Base-by-base conservation (phyloP, 2,113 vertebrate genomes). In the Willisornis vidua region DNA sequence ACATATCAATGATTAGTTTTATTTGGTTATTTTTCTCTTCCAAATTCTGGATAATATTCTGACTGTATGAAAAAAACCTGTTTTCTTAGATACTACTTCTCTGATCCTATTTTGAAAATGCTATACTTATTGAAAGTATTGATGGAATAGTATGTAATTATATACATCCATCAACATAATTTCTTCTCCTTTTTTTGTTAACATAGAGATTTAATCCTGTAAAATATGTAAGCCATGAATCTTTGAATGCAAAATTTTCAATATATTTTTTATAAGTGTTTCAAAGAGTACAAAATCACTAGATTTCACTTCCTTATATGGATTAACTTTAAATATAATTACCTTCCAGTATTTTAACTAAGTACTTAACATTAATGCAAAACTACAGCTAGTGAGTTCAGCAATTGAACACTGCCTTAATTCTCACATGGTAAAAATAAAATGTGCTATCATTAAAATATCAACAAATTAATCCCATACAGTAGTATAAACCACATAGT, bases 271-370 rank as follows among this genome's bases (percentile, higher is more conserved):
- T 83, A 35, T 77, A 74, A 93, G 24, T 72, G 43, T 79, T 93
- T 90, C 43, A 82, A 79, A 91, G 70, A 75, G 49, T 81, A 66
- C 43, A 63, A 86, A 88, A 84, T 80, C 71, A 90, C 48, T 85
- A 91, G 58, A 88, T 79, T 80, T 90, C 26, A 63, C 18, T 80
- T 72, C 78, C 43, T 87, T 88, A 52, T 61, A 71, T 31, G 45
- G n/a, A 19, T 24, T 94, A 91, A 63, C 39, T 78, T 94, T 41
- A 92, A 91, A 92, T 90, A 63, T 84, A 81, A 88, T 89, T 92
- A 83, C 37, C 55, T 93, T 94, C 41, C 49, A 61, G 76, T 91
- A 90, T 91, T 97, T 95, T 70, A 89, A 87, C 76, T 85, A 70
- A 93, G 66, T 51, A 76, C 24, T 51, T 90, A 65, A 39, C 2